Percentiles rank a stretch among this genome's conserved stretches.
phyloP scores from a whole-genome alignment of 2,113 vertebrate species.

The Calyptommatus sinebrachiatus region DNA sequence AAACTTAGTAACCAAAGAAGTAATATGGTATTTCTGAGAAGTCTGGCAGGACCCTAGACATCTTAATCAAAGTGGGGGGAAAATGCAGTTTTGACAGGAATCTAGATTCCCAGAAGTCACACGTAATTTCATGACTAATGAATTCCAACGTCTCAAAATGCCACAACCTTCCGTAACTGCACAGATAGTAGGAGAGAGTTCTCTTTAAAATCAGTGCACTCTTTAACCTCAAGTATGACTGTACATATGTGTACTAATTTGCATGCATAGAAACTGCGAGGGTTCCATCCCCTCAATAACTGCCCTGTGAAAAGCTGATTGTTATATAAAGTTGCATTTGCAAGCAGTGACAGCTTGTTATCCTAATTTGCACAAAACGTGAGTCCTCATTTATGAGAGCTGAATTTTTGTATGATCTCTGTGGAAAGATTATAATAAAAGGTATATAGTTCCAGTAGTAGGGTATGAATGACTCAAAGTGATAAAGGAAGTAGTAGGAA shows the following conservation, averaged over 20 bases:
- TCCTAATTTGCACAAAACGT: constrained; percentile 63
- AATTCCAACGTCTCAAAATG: neutral
- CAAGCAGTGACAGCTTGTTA: constrained; percentile 71
- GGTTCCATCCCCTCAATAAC: constrained; percentile 69
- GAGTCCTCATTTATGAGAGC: constrained; percentile 48
- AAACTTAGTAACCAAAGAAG: neutral
- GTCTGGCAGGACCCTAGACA: neutral
- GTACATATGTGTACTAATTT: constrained; percentile 64
- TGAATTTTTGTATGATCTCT: constrained; percentile 46
- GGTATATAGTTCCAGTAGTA: constrained; percentile 55
- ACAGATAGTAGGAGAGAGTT: constrained; percentile 14
- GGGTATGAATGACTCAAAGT: constrained; percentile 42
- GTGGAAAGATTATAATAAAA: constrained; percentile 54
- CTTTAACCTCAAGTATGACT: constrained; percentile 62
- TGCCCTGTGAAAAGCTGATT: constrained; percentile 63
- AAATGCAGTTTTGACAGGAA: neutral
- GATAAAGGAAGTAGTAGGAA: constrained; percentile 9
- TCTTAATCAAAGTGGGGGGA: neutral
- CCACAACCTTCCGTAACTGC: constrained; percentile 2
- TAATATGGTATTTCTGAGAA: too few species aligned
- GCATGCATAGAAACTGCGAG: constrained; percentile 63
- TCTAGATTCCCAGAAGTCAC: too few species aligned
- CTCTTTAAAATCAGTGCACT: constrained; percentile 54
- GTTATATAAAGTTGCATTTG: constrained; percentile 64
- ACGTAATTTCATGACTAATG: neutral